These are phyloP conservation scores for Apis dorsata DNA, from an alignment of 1,140 invertebrate species.

Conservation along the genomic window DNA sequence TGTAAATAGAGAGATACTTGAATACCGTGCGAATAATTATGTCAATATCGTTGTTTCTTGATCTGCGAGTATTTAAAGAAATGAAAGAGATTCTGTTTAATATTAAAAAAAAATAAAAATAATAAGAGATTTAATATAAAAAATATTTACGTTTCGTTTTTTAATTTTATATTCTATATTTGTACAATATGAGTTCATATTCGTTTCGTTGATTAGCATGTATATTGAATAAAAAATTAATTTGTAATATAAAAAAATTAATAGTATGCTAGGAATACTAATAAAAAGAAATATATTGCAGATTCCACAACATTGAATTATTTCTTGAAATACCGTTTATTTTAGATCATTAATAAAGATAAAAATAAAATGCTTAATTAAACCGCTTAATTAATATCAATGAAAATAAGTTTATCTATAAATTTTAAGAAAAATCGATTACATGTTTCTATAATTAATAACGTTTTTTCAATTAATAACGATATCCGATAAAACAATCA, in stretches of 20 bases:
- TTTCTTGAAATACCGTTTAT: background rate
- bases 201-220: too few species aligned
- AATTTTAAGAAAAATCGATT: constrained; percentile 27
- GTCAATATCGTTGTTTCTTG: too few species aligned
- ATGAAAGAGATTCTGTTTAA: background rate
- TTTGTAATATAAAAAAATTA: too few species aligned
- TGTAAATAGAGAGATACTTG: background rate
- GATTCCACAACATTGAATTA: background rate
- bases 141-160: too few species aligned
- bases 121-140: too few species aligned
- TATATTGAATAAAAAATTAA: too few species aligned
- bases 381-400: constrained; percentile 8
- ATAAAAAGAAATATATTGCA: background rate
- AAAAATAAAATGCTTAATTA: background rate
- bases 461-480: background rate
- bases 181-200: too few species aligned
- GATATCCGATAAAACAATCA: background rate
- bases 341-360: background rate
- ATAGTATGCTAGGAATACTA: too few species aligned
- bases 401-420: background rate
- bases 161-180: too few species aligned
- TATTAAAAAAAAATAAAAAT: background rate
- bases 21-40: background rate
- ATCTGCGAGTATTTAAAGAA: too few species aligned
- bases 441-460: background rate